Evolutionary conservation across 2,797 vertebrate species (phyloP).

Genomic region (Malurus leucopterus): DNA sequence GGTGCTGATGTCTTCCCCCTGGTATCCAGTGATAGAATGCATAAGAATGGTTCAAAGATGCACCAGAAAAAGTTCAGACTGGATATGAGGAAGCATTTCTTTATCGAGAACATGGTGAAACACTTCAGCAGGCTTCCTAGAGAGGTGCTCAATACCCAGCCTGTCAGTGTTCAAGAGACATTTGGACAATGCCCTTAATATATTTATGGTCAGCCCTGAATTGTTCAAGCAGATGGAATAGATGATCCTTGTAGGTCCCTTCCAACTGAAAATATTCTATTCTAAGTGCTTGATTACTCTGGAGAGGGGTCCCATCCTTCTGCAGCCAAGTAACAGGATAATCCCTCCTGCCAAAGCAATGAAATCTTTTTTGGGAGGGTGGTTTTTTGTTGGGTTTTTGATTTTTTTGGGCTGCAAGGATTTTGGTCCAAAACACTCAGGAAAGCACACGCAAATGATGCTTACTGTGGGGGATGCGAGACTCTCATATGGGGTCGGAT

Average conservation of each 20-base stretch:
- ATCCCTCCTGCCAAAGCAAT: background rate
- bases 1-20: background rate
- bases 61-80: fast-evolving
- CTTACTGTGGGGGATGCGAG: fast-evolving
- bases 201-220: background rate
- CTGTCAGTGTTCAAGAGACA: background rate
- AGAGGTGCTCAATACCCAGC: fast-evolving
- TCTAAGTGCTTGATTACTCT: background rate
- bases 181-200: background rate
- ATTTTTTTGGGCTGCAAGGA: background rate
- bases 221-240: background rate
- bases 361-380: background rate
- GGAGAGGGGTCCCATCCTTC: background rate
- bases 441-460: background rate
- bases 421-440: background rate
- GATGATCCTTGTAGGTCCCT: background rate
- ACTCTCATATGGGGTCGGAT: background rate
- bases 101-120: background rate
- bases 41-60: background rate
- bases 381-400: too few relatives aligned
- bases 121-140: background rate
- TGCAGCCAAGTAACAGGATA: background rate
- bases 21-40: fast-evolving
- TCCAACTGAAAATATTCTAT: background rate
- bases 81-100: background rate